Conservation (phyloP, 2,113 vertebrate species). For the Plestiodon gilberti region DNA sequence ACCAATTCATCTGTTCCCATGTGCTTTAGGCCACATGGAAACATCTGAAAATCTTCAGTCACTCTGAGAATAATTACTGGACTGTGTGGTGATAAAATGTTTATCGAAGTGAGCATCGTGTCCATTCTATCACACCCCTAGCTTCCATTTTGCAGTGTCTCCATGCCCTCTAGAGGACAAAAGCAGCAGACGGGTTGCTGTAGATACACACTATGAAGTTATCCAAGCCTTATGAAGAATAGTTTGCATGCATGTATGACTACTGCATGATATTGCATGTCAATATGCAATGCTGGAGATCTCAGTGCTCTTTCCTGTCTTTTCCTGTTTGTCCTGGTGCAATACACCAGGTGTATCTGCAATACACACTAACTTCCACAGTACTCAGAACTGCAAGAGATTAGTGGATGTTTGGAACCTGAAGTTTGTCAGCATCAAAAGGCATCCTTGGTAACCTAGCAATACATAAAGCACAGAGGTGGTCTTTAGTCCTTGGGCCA, state of each 20-base stretch:
- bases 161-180: conserved; percentile 67
- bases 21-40: neutral
- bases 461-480: conserved; percentile 15
- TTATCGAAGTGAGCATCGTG: neutral
- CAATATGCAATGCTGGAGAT: neutral
- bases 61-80: neutral
- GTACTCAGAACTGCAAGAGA: neutral
- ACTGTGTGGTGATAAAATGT: neutral
- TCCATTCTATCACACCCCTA: neutral
- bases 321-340: neutral
- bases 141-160: conserved; percentile 41
- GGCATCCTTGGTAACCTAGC: conserved; percentile 12
- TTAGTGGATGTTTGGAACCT: neutral
- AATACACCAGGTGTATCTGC: no score
- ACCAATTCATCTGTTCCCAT: neutral
- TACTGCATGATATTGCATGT: no score
- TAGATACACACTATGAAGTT: neutral
- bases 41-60: neutral
- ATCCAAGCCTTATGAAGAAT: neutral
- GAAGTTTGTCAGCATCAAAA: neutral
- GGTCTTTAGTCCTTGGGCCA: neutral
- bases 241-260: no score
- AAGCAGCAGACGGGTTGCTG: conserved; percentile 30
- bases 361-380: conserved; percentile 3
- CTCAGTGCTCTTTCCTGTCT: conserved; percentile 3